These are phyloP conservation scores for Leiothrix lutea DNA, from an alignment of 2,113 vertebrate genomes.

Conservation along the genomic window DNA sequence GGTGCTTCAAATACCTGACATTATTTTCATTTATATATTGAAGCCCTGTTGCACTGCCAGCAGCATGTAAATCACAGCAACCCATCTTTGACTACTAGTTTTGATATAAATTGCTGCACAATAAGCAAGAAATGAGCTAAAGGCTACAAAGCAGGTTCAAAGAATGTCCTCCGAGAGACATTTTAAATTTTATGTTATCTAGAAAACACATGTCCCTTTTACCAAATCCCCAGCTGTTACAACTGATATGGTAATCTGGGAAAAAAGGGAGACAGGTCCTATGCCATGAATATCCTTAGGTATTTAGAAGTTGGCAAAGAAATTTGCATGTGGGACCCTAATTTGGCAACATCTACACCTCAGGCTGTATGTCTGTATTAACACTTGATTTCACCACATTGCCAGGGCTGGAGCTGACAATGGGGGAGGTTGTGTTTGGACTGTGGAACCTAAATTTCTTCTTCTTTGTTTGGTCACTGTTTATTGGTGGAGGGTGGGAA, in stretches of 20 bases:
- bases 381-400: neutral
- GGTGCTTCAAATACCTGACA: neutral
- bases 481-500: neutral
- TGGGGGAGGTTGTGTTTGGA: neutral
- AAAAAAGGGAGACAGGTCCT: neutral
- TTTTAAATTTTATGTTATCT: neutral
- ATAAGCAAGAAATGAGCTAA: neutral
- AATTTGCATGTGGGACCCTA: neutral
- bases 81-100: neutral
- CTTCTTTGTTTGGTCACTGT: neutral
- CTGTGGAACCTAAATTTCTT: neutral
- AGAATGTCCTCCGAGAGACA: neutral
- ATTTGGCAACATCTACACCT: neutral
- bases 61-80: neutral
- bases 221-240: neutral
- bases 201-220: neutral
- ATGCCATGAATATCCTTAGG: neutral
- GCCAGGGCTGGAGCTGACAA: neutral
- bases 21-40: neutral
- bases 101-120: neutral
- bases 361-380: neutral
- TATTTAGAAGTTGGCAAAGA: neutral
- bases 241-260: neutral
- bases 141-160: neutral
- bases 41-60: neutral